A percentile compares a stretch with the other conserved stretches of the same genome.
Evolutionary conservation across 1,140 invertebrate species (phyloP).

Genomic region (Zelostemma sp.): DNA sequence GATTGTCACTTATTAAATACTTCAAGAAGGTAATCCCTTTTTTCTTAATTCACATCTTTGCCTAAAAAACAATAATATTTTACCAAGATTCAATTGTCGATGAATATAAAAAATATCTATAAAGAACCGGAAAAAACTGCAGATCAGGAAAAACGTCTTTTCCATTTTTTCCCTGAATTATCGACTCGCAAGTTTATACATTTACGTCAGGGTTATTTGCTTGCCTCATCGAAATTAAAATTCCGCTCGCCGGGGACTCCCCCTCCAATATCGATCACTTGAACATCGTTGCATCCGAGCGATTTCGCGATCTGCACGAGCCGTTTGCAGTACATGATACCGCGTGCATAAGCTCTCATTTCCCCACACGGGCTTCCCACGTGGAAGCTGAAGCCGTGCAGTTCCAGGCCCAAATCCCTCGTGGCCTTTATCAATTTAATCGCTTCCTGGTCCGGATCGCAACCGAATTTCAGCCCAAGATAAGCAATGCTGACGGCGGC

Average conservation of each 20-base stretch:
- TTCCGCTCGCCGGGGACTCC: slow-evolving; percentile 82
- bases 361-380: slow-evolving; percentile 87
- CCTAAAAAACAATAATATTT: neutral
- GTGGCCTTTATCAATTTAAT: slow-evolving; percentile 82
- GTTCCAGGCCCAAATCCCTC: slow-evolving; percentile 76
- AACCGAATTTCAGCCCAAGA: slow-evolving; percentile 95
- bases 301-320: slow-evolving; percentile 78
- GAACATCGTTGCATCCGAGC: slow-evolving; percentile 78
- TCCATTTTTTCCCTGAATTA: too few species aligned
- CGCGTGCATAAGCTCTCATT: slow-evolving; percentile 77
- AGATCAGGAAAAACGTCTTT: too few species aligned
- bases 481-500: slow-evolving; percentile 84
- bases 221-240: slow-evolving; percentile 76
- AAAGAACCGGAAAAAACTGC: too few species aligned
- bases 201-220: neutral
- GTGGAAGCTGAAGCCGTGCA: slow-evolving; percentile 91
- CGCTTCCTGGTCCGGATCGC: slow-evolving; percentile 83
- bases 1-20: too few species aligned
- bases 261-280: slow-evolving; percentile 86
- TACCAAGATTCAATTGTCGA: neutral
- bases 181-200: too few species aligned
- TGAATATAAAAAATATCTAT: too few species aligned
- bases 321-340: slow-evolving; percentile 75
- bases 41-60: neutral
- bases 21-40: too few species aligned